Evolutionary conservation across 2,797 vertebrate species (phyloP), one percentile per base, ranked within the genome.

Genomic region (Esox masquinongy): DNA sequence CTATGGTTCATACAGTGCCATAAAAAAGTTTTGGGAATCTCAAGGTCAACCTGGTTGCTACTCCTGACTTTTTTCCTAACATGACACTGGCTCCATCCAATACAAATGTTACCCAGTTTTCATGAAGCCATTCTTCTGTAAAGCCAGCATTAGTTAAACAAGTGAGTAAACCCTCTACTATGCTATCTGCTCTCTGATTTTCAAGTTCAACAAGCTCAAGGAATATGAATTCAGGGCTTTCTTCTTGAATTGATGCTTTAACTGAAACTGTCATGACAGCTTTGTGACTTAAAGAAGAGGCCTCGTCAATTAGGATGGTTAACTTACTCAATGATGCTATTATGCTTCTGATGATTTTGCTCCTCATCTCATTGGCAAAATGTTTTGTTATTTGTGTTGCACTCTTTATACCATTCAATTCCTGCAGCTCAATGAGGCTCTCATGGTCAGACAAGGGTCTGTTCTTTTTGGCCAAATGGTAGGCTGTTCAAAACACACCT

Each of bases 201-300:
- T 77, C 77, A 29, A 75, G 53, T 69, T 75, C 77, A 74, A 79
- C 72, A 69, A 75, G 77, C 2, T 79, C 77, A 69, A 75, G 64
- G 77, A 75, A 79, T 63, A 79, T 70, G 73, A 74, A 79, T 24
- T 74, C 71, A 74, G 77, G 77, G 70, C 63, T 71, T 72, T 76
- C 66, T 77, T 53, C 17, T 77, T 80, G 66, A 61, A 80, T n/a
- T 77, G 72, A 79, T 68, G 77, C 73, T 72, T 74, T 74, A 39
- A 67, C 12, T 3, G 68, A 75, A 71, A 79, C 74, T 50, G 73
- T 75, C 73, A 79, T 72, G 77, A 66, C 73, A 66, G 69, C 68
- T n/a, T n/a, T n/a, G n/a, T n/a, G n/a, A n/a, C n/a, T n/a, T n/a
- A n/a, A n/a, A n/a, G n/a, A n/a, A n/a, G n/a, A n/a, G n/a, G n/a